phyloP scores from a whole-genome alignment of 1,140 invertebrate species.

The Eulimnadia texana region DNA sequence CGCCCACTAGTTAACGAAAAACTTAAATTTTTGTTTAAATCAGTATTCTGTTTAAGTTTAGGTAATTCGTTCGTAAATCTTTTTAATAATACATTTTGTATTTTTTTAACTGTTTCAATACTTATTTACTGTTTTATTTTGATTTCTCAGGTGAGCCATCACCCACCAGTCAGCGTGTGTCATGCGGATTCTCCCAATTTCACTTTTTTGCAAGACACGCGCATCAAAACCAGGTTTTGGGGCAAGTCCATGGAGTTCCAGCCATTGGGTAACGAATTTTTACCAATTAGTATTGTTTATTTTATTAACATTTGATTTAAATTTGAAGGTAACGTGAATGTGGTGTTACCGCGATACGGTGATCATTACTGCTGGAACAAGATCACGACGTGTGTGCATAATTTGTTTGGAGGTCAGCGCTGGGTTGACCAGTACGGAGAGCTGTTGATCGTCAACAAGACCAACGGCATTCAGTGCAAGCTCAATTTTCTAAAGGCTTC shows the following conservation, averaged over 20 bases:
- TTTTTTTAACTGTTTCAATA: too few species aligned
- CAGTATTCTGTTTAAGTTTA: too few species aligned
- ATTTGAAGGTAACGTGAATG: constrained; percentile 30
- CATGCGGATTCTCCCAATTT: constrained; percentile 59
- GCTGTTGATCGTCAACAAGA: constrained; percentile 50
- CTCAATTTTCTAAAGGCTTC: constrained; percentile 69
- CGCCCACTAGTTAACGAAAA: too few species aligned
- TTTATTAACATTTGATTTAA: constrained; percentile 1
- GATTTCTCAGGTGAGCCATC: constrained; percentile 75
- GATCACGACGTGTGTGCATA: constrained; percentile 75
- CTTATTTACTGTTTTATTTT: too few species aligned
- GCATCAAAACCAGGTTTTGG: constrained; percentile 80
- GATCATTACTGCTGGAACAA: constrained; percentile 73
- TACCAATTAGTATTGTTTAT: constrained; percentile 2
- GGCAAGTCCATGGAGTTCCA: constrained; percentile 81
- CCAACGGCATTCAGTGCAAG: constrained; percentile 49
- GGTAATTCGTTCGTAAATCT: too few species aligned
- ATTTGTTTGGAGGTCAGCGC: constrained; percentile 61
- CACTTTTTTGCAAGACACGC: constrained; percentile 61
- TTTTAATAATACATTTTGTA: too few species aligned
- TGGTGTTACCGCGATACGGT: constrained; percentile 32
- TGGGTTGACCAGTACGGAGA: constrained; percentile 81
- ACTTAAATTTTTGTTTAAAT: too few species aligned
- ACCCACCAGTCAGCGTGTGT: constrained; percentile 70
- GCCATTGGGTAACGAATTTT: constrained; percentile 44